These are phyloP conservation scores for Dicerorhinus sumatrensis DNA, from an alignment of 2,113 vertebrate genomes.

Conservation along the genomic window DNA sequence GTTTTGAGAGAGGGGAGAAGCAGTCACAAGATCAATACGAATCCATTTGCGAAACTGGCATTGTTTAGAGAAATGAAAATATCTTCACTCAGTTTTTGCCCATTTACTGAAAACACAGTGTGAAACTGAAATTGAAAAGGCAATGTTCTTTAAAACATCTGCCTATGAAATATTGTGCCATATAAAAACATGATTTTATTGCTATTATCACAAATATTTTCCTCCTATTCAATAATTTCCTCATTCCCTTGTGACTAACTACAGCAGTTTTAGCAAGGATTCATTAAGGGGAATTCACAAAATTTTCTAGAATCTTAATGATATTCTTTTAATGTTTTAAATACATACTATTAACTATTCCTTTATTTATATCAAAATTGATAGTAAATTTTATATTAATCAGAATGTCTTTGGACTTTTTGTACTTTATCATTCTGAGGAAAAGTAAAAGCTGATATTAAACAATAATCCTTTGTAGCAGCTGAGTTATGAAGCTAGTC, in stretches of 20 bases:
- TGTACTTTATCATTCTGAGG: background rate
- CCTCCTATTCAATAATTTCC: constrained; percentile 42
- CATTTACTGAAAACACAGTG: constrained; percentile 81
- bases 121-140: constrained; percentile 76
- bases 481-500: background rate
- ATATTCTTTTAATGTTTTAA: constrained; percentile 32
- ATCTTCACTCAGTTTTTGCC: constrained; percentile 75
- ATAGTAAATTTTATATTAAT: constrained; percentile 22
- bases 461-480: background rate
- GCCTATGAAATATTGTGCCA: constrained; percentile 61
- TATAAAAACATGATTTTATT: constrained; percentile 69
- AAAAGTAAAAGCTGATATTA: background rate
- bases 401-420: constrained; percentile 36
- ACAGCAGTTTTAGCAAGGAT: constrained; percentile 28
- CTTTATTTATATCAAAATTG: background rate
- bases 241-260: constrained; percentile 1
- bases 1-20: constrained; percentile 86
- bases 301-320: constrained; percentile 38
- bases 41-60: constrained; percentile 87
- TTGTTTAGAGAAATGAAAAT: constrained; percentile 86
- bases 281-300: constrained; percentile 43
- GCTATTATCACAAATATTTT: constrained; percentile 68
- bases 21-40: constrained; percentile 90
- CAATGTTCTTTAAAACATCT: constrained; percentile 67
- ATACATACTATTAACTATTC: background rate